Evolutionary conservation across 2,797 vertebrate genomes (phyloP), one percentile per base, ranked within the genome.

Genomic region (Dicrostonyx torquatus): DNA sequence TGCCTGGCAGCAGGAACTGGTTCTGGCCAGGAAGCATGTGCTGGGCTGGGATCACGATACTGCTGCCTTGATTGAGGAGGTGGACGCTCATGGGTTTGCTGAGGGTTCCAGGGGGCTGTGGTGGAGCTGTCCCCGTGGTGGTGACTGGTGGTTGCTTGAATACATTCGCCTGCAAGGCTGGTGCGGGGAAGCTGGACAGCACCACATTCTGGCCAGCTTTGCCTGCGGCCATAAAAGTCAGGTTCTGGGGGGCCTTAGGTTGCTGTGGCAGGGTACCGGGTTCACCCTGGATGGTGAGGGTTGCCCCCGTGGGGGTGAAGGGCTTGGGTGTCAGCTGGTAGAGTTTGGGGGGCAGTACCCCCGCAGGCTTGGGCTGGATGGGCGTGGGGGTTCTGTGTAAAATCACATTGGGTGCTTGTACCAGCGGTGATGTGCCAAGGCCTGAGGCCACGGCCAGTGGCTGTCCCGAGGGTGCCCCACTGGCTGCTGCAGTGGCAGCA

Each of bases 381-480:
- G 99, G 99, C 0, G 99, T 99, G 76, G 99, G 99, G 2, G 99
- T 99, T 80, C 99, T 98, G 95, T 99, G 99, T 76, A 99, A 99
- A 98, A 99, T 99, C 94, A 99, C 99, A 8, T 99, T 99, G 93
- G 99, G 99, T 53, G 98, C 97, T 93, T 99, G 98, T 97, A 99
- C 98, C 90, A 98, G n/a, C 0, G 98, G 92, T 0, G 98, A 98
- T 0, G 97, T 34, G 95, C 98, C 97, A 0, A 98, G 15, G 60
- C 97, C 97, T 0, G 98, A 98, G 17, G 98, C 97, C 75, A 98
- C 98, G 0, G 98, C 96, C 73, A 98, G 98, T 0, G 98, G 98
- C 53, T 98, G 98, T 31, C 97, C 98, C 0, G 98, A 98, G 0
- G 98, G 43, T 0, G 97, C 91, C 0, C 98, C 97, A 0, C 98